Base-by-base conservation (phyloP, 2,113 vertebrate species). In the Lepus europaeus region DNA sequence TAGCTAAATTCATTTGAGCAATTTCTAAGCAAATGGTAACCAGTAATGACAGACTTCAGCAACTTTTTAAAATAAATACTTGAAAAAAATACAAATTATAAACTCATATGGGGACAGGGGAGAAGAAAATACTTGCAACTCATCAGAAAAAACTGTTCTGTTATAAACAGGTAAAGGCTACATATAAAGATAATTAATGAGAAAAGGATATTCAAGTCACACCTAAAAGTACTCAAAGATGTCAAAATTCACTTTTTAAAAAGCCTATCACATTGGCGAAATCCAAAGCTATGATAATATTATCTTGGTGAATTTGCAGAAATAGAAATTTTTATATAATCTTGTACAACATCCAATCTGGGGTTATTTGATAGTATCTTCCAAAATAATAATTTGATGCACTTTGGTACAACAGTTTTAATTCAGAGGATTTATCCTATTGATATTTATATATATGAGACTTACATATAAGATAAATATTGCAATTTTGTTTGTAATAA, bases 31-130 rank as follows among this genome's bases (percentile, higher is more conserved):
- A 63, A 61, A 76, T 79, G 69, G 23, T 86, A 61, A 13, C 53
- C 69, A 76, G 74, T 66, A 93, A 69, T 27, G 80, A 86, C 39
- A 92, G 87, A 96, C 80, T 96, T 95, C 69, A 16, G 8, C 25
- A 95, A 95, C 63, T 88, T 95, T 94, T 81, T 25, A 79, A 90
- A 92, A 76, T 45, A 59, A 91, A 92, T 93, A 87, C 74, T 92
- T 94, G 59, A 76, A 45, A 66, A 66, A 87, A 96, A 76, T 17
- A 80, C 14, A 93, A 80, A 76, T 27, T 39, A 59, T 33, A 81
- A 53, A 94, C 53, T 73, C 56, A 4, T 14, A 59, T 59, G 56
- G 56, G 56, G 10, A 59, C 56, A 59, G 14, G 22, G 14, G n/a
- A 25, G 3, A 6, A 84, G 1, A 4, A 3, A 73, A 64, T 29